Evolutionary conservation across 64 coral and sea anemone species (phyloP), one percentile per base, ranked within the genome.

Genomic region (Exaiptasia diaphana): DNA sequence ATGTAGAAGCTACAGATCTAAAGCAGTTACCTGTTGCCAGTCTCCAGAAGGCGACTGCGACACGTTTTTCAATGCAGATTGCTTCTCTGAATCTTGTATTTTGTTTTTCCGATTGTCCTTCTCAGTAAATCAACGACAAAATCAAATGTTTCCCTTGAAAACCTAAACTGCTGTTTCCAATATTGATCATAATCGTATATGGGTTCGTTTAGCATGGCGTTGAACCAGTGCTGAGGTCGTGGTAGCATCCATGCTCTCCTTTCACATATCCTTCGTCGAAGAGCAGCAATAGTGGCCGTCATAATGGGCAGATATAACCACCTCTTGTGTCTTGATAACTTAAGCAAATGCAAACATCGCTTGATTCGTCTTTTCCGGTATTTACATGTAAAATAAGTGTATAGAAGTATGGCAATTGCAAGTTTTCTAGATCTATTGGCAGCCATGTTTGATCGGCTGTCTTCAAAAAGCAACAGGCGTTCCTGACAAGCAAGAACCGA

Each of bases 191-290:
- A 34, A 24, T 78, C 50, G n/a, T 78, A 61, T 34, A 64, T 20
- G 9, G 22, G 33, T 20, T 78, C 45, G 1, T n/a, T 58, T 17
- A 78, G 12, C 56, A 79, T 58, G 14, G 38, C 14, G 38, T 85
- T 29, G 26, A 73, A 85, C 82, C 70, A 71, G 40, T 43, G 59
- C 35, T 77, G 74, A 15, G 50, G 50, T 38, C 74, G 14, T 41
- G 74, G 74, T 23, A 49, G 21, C 11, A 74, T 44, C 68, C 68
- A 74, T 41, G 36, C 14, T 21, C 57, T 62, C 10, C 25, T 7
- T n/a, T n/a, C 2, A 3, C 25, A n/a, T 55, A 23, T 4, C 15
- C 52, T 9, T 55, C 10, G 0, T 55, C 18, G 10, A 9, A 55
- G 25, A 55, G 52, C 52, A 21, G 52, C 52, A 20, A 55, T 55